Conservation (phyloP, 2,888 invertebrate species). For the Ochlodes sylvanus region DNA sequence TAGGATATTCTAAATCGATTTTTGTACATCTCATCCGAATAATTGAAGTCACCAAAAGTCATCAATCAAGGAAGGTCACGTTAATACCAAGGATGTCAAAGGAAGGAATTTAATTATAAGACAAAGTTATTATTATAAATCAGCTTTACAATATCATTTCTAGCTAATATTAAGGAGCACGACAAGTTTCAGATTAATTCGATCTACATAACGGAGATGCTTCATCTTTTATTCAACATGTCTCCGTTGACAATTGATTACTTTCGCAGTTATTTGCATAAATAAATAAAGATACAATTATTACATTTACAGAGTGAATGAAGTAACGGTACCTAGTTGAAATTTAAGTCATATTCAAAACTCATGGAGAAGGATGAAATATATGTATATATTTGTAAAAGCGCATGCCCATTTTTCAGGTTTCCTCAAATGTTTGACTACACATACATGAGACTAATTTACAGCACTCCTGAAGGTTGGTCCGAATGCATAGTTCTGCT, state of each 20-base stretch:
- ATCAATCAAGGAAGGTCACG: constrained; percentile 32
- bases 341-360: too few relatives aligned
- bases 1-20: constrained; percentile 31
- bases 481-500: too few relatives aligned
- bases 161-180: background rate
- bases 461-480: too few relatives aligned
- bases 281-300: background rate
- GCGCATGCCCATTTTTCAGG: too few relatives aligned
- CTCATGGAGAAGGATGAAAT: background rate
- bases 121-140: constrained; percentile 9
- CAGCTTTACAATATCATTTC: background rate
- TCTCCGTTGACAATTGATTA: background rate
- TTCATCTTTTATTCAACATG: background rate
- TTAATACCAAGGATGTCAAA: constrained; percentile 13
- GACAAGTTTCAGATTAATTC: constrained; percentile 1
- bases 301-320: too few relatives aligned
- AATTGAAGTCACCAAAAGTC: constrained; percentile 26
- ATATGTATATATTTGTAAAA: background rate
- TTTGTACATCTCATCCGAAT: constrained; percentile 31
- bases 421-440: too few relatives aligned
- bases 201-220: background rate
- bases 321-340: too few relatives aligned
- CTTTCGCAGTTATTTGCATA: background rate
- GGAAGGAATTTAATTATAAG: constrained; percentile 9
- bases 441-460: too few relatives aligned